Base-by-base conservation (phyloP, 2,113 vertebrate species). In the Peromyscus maniculatus region DNA sequence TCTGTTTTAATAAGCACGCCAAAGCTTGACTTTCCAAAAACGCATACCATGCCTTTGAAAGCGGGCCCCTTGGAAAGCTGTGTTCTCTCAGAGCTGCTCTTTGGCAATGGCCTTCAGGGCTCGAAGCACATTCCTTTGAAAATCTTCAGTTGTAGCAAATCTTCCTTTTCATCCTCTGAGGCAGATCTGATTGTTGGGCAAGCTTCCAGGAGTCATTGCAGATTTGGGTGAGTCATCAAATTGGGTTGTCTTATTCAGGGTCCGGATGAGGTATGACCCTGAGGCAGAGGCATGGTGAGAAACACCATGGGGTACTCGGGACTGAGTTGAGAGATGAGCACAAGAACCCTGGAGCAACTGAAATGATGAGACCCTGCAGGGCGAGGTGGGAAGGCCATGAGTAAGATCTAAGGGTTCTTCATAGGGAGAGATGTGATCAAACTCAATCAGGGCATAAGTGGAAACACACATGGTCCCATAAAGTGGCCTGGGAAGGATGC, bases 401-500 rank as follows among this genome's bases (percentile, higher is more conserved):
- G 87, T 82, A 87, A 96, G 87, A 96, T 97, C 96, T 95, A 77
- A 92, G 88, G 90, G 52, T 24, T 93, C 93, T 83, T 97, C 96
- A 82, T 64, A 69, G 84, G 59, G 94, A 93, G 89, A 96, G 91
- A 94, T 87, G 16, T 0, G 15, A 96, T 96, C 97, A 97, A 22
- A 95, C 94, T 87, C 83, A 98, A 96, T 96, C 90, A 64, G 91
- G 57, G 93, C 88, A 5, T 98, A 98, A 98, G 97, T 98, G 91
- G 96, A 98, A 98, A 98, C 98, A 98, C 97, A 97, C 96, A 87
- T 36, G 1, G 95, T 66, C 87, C 94, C 97, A 96, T 98, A 98
- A 97, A 98, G 96, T 96, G 98, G 96, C 97, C 98, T 66, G 94
- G 98, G 98, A 98, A 98, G 89, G 98, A 95, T 49, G 97, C 98